Evolutionary conservation across 2,113 vertebrate genomes (phyloP).

Genomic region (Microtus richardsoni): DNA sequence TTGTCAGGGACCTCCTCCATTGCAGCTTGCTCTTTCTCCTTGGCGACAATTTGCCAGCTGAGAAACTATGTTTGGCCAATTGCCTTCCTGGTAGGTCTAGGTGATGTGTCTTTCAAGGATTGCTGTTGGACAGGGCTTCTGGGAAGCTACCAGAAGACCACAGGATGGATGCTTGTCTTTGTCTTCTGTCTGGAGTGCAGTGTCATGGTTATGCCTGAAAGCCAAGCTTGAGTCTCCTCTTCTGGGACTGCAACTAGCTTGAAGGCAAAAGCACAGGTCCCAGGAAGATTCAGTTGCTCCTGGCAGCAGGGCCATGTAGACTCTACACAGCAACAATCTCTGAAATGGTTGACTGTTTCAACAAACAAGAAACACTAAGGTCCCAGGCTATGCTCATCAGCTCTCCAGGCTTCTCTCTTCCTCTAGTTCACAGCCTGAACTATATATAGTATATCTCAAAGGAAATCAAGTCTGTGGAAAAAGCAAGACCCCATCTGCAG

Average conservation of each 20-base stretch:
- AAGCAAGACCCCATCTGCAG: background rate
- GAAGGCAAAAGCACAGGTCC: background rate
- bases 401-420: background rate
- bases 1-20: background rate
- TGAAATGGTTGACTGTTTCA: background rate
- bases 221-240: background rate
- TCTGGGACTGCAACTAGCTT: background rate
- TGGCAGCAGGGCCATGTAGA: background rate
- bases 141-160: background rate
- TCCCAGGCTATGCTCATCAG: background rate
- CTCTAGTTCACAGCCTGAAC: background rate
- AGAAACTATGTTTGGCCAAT: background rate
- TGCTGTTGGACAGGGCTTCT: background rate
- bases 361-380: background rate
- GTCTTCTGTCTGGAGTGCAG: background rate
- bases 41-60: background rate
- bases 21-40: background rate
- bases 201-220: background rate
- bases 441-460: background rate
- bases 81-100: background rate
- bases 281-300: no score
- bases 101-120: background rate
- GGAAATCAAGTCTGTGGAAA: background rate
- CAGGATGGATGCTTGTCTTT: background rate
- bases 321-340: rapidly evolving